These are phyloP conservation scores for Morpho helenor DNA, from an alignment of 2,888 invertebrate species.

Conservation along the genomic window DNA sequence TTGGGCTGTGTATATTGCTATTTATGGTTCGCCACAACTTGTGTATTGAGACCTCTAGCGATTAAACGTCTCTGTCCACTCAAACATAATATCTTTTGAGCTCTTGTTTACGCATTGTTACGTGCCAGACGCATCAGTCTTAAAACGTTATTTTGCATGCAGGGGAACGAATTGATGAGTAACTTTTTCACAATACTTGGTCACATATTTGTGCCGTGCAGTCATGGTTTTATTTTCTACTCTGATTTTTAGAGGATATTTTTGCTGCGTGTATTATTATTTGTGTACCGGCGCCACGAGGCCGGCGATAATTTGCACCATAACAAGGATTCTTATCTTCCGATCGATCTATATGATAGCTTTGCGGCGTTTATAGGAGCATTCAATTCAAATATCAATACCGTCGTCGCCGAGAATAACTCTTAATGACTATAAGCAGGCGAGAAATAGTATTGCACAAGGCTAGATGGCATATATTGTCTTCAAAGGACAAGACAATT, in stretches of 20 bases:
- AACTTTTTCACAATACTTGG: constrained; percentile 30
- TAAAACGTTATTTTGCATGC: constrained; percentile 16
- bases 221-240: constrained; percentile 18
- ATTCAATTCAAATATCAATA: constrained; percentile 73
- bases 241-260: constrained; percentile 11
- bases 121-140: constrained; percentile 23
- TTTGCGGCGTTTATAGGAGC: constrained; percentile 52
- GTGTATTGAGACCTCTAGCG: constrained; percentile 30
- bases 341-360: constrained; percentile 64
- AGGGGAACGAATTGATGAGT: constrained; percentile 30
- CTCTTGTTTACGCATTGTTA: constrained; percentile 23
- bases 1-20: constrained; percentile 44
- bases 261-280: background rate
- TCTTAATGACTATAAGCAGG: constrained; percentile 70
- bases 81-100: constrained; percentile 23
- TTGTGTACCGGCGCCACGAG: constrained; percentile 15
- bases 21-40: constrained; percentile 50
- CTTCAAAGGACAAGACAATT: constrained; percentile 69
- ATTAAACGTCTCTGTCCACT: constrained; percentile 34
- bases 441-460: constrained; percentile 69
- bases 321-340: constrained; percentile 52
- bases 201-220: constrained; percentile 22
- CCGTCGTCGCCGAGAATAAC: constrained; percentile 60
- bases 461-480: constrained; percentile 69
- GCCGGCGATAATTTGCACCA: constrained; percentile 43